Evolutionary conservation across 1,140 invertebrate species (phyloP).

Genomic region (Cyrtorhinus lividipennis): DNA sequence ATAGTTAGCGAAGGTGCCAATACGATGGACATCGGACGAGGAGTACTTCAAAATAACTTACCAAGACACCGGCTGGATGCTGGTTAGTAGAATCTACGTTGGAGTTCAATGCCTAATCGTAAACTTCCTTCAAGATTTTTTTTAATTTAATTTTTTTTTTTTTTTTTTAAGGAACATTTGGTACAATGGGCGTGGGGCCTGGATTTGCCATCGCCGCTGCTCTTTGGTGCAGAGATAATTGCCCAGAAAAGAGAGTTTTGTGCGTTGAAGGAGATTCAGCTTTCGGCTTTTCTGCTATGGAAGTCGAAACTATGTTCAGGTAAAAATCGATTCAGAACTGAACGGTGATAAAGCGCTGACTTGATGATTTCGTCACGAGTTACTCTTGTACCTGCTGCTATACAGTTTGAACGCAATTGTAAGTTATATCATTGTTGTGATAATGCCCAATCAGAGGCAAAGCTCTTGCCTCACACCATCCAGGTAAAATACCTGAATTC

Average conservation of each 20-base stretch:
- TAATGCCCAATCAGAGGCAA: too few species aligned
- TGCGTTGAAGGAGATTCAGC: constrained; percentile 66
- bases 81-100: constrained; percentile 31
- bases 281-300: constrained; percentile 96
- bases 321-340: constrained; percentile 29
- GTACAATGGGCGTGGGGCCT: constrained; percentile 91
- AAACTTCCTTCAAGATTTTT: background rate
- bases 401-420: too few species aligned
- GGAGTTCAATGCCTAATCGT: background rate
- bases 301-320: constrained; percentile 87
- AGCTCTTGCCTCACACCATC: too few species aligned
- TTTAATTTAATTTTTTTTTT: background rate
- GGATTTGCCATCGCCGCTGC: constrained; percentile 89
- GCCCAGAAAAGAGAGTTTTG: constrained; percentile 65
- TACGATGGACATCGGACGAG: constrained; percentile 94
- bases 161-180: constrained; percentile 55
- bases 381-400: too few species aligned
- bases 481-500: too few species aligned
- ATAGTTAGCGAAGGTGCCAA: constrained; percentile 97
- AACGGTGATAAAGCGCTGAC: constrained; percentile 10
- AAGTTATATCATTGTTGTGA: too few species aligned
- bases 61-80: constrained; percentile 77
- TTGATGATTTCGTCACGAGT: background rate
- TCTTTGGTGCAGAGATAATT: constrained; percentile 67
- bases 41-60: constrained; percentile 64